phyloP scores from a whole-genome alignment of 2,113 vertebrate species.

The Lutjanus erythropterus region DNA sequence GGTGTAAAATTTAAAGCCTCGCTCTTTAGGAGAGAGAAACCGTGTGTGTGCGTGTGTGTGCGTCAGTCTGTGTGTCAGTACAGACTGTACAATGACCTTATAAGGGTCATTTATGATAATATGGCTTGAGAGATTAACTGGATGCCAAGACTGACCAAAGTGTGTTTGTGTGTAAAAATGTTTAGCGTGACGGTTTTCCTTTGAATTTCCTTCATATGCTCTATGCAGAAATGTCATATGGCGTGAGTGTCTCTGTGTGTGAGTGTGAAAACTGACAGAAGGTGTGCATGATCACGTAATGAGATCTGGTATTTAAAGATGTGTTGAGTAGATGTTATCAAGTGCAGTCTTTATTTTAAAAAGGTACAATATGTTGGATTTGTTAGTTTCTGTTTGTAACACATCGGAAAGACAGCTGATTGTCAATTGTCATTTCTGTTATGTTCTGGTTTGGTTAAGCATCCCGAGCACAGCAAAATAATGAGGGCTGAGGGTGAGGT shows the following conservation, averaged over 20 bases:
- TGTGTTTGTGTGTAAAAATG: not conserved
- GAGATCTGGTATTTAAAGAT: slow-evolving; percentile 33
- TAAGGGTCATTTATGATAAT: slow-evolving; percentile 27
- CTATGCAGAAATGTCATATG: not conserved
- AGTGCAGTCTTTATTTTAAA: not conserved
- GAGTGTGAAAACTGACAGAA: slow-evolving; percentile 33
- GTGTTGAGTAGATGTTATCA: not conserved
- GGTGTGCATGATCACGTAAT: slow-evolving; percentile 31
- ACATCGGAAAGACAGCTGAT: no score
- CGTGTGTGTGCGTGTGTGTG: not conserved
- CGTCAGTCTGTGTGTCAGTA: slow-evolving; percentile 11
- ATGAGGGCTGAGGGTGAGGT: no score
- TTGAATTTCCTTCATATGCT: slow-evolving; percentile 8
- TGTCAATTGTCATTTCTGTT: no score
- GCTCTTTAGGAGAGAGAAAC: not conserved
- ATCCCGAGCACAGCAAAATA: no score
- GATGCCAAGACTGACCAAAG: slow-evolving; percentile 9
- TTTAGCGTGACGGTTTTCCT: not conserved
- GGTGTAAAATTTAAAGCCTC: slow-evolving; percentile 31
- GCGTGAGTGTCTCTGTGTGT: not conserved
- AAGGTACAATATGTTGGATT: no score
- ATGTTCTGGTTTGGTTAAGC: no score
- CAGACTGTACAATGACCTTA: slow-evolving; percentile 34
- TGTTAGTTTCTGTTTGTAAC: no score
- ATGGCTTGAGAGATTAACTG: slow-evolving; percentile 27